Evolutionary conservation across 1,140 invertebrate species (phyloP).

Genomic region (Rhyzopertha dominica): DNA sequence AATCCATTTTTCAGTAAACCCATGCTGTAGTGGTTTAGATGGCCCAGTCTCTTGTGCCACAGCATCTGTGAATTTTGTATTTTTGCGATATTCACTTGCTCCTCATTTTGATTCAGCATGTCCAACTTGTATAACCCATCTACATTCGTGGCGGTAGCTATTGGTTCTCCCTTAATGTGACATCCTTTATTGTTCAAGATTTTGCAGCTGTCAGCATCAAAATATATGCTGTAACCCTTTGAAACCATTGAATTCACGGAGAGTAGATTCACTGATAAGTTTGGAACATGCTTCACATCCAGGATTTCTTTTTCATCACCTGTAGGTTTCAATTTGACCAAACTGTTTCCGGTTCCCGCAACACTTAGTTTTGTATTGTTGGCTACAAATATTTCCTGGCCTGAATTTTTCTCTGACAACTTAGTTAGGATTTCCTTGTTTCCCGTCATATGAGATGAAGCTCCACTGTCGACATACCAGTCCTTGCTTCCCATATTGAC

Average conservation of each 20-base stretch:
- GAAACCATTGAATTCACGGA: constrained; percentile 18
- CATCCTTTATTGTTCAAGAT: constrained; percentile 16
- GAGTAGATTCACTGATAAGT: constrained; percentile 21
- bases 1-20: constrained; percentile 17
- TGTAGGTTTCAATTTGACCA: constrained; percentile 9
- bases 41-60: constrained; percentile 23
- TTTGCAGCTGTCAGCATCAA: constrained; percentile 12
- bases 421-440: constrained; percentile 8
- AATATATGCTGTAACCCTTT: constrained; percentile 16
- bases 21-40: constrained; percentile 19
- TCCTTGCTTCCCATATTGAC: constrained; percentile 1
- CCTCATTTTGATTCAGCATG: not conserved
- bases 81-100: constrained; percentile 5
- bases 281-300: constrained; percentile 19
- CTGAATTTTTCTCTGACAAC: constrained; percentile 7
- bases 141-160: constrained; percentile 18
- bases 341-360: constrained; percentile 8
- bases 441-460: constrained; percentile 22
- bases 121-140: constrained; percentile 15
- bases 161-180: constrained; percentile 13
- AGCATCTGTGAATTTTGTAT: constrained; percentile 10
- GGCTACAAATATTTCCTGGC: constrained; percentile 14
- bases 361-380: constrained; percentile 11
- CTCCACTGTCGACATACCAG: constrained; percentile 26
- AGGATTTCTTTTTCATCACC: constrained; percentile 9